Evolutionary conservation across 1,140 invertebrate genomes (phyloP).

Genomic region (Meloidogyne exigua): DNA sequence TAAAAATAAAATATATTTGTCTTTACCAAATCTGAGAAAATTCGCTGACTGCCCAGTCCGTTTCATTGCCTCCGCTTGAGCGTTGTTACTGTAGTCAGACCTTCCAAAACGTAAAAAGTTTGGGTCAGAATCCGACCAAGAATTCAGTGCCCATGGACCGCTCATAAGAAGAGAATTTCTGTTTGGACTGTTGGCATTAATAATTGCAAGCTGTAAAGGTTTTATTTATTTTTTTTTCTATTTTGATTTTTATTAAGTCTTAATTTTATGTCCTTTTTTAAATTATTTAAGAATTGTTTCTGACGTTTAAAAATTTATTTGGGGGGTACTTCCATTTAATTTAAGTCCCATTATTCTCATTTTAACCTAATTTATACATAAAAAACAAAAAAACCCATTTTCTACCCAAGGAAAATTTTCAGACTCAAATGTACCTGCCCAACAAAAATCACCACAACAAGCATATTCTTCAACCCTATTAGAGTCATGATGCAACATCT

Average conservation of each 20-base stretch:
- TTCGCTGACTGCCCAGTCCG: neutral
- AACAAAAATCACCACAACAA: neutral
- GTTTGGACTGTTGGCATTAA: neutral
- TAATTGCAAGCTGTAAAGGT: neutral
- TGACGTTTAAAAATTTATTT: no score
- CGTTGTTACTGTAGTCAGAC: neutral
- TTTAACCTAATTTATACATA: no score
- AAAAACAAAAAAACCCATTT: no score
- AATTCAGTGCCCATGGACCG: slow-evolving; percentile 9
- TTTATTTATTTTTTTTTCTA: no score
- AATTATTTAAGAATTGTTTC: no score
- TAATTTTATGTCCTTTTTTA: no score
- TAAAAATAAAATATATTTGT: neutral
- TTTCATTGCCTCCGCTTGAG: neutral
- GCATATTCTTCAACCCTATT: no score
- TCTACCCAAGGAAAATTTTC: no score
- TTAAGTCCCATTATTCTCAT: no score
- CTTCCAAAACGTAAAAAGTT: slow-evolving; percentile 15
- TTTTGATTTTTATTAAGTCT: no score
- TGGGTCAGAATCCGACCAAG: slow-evolving; percentile 9
- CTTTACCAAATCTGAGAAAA: slow-evolving; percentile 21
- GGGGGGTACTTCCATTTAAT: no score
- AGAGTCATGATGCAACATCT: neutral
- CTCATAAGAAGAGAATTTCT: neutral
- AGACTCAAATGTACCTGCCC: neutral